A percentile compares a stretch with the other conserved stretches of the same genome.
These are phyloP conservation scores for Picathartes gymnocephalus DNA, from an alignment of 2,113 vertebrate species.

Conservation along the genomic window DNA sequence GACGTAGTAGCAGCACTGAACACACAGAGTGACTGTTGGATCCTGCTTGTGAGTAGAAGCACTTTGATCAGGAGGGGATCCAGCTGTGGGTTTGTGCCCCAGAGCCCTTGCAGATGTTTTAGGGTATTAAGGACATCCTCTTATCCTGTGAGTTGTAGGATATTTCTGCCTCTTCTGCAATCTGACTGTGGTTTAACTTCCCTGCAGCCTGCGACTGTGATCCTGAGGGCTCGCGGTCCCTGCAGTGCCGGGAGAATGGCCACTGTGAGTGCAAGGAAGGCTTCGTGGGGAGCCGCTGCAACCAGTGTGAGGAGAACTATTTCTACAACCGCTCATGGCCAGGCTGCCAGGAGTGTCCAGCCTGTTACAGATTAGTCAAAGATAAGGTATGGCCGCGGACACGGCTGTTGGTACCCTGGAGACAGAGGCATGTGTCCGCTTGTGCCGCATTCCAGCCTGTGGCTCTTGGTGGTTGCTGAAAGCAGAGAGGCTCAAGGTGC, in stretches of 20 bases:
- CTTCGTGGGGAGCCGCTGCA: slow-evolving; percentile 90
- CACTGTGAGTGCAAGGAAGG: slow-evolving; percentile 88
- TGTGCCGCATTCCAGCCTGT: accelerated
- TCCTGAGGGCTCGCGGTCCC: slow-evolving; percentile 82
- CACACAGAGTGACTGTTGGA: background rate
- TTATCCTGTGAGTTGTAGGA: background rate
- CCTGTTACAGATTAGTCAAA: slow-evolving; percentile 91
- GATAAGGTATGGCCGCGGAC: slow-evolving; percentile 81
- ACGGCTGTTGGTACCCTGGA: background rate
- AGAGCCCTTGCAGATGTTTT: background rate
- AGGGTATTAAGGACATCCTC: background rate
- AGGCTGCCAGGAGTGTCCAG: slow-evolving; percentile 93
- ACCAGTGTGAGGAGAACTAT: slow-evolving; percentile 97
- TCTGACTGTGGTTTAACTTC: background rate
- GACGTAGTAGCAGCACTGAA: background rate
- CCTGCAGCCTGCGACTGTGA: slow-evolving; percentile 92
- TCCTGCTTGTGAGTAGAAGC: background rate
- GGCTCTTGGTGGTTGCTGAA: background rate
- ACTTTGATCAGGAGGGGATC: accelerated
- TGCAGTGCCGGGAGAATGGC: slow-evolving; percentile 87
- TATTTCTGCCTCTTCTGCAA: background rate
- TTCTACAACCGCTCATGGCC: slow-evolving; percentile 94
- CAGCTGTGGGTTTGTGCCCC: background rate
- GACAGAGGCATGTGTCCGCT: accelerated
- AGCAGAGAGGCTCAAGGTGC: background rate